Conservation (phyloP, 2,888 invertebrate species). For the Meghimatium bilineatum region DNA sequence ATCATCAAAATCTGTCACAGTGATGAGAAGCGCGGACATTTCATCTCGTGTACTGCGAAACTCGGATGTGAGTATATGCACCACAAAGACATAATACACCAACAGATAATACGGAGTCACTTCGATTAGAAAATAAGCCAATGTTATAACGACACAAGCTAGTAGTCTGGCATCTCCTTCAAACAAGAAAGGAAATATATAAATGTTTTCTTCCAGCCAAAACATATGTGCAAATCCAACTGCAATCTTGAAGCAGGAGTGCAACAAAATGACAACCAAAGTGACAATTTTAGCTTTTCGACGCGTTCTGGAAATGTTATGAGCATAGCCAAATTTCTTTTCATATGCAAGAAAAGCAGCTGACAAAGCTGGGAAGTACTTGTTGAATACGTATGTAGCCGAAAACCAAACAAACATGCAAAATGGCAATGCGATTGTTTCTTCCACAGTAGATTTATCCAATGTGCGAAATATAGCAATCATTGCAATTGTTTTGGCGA, state of each 20-base stretch:
- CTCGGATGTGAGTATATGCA: conserved; percentile 9
- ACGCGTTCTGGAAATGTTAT: neutral
- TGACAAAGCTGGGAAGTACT: conserved; percentile 3
- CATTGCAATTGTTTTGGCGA: conserved; percentile 1
- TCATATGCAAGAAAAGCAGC: neutral
- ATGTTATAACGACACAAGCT: neutral
- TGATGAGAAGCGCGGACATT: neutral
- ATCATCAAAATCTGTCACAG: neutral
- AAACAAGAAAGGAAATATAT: neutral
- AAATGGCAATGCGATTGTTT: neutral
- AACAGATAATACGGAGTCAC: neutral
- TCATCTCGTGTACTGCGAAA: neutral
- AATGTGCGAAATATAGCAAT: neutral
- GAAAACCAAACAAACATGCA: conserved; percentile 13
- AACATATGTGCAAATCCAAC: neutral
- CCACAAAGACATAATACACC: neutral
- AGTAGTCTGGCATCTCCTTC: neutral
- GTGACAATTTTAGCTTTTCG: neutral
- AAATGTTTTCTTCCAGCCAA: neutral
- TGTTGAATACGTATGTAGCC: conserved; percentile 3
- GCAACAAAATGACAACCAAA: neutral
- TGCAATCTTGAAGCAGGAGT: neutral
- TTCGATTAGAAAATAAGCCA: neutral
- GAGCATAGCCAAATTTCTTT: conserved; percentile 14
- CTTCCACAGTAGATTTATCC: conserved; percentile 9